phyloP scores from a whole-genome alignment of 2,888 invertebrate genomes.

The Philaethria dido region DNA sequence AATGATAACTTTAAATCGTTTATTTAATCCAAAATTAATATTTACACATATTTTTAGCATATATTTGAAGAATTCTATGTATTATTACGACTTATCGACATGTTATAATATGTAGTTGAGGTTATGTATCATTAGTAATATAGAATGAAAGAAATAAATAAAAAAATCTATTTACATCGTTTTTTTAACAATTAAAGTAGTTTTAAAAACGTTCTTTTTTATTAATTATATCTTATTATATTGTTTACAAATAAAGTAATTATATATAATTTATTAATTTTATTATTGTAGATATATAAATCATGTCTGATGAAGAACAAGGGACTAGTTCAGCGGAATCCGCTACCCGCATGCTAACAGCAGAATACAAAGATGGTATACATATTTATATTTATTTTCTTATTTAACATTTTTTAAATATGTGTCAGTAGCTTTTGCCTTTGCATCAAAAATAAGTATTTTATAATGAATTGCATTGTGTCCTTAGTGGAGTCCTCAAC shows the following conservation, averaged over 20 bases:
- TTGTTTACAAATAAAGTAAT: not conserved
- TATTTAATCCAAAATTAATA: not conserved
- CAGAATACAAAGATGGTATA: slow-evolving; percentile 71
- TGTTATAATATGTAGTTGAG: not conserved
- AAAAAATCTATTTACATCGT: too few relatives aligned
- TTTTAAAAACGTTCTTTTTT: not conserved
- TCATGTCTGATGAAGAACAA: slow-evolving; percentile 61
- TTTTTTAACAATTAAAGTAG: too few relatives aligned
- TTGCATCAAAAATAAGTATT: too few relatives aligned
- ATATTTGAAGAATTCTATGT: not conserved
- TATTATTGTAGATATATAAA: slow-evolving; percentile 37
- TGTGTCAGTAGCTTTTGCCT: too few relatives aligned
- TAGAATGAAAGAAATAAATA: too few relatives aligned
- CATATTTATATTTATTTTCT: not conserved
- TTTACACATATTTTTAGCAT: not conserved
- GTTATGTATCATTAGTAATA: not conserved
- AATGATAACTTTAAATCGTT: slow-evolving; percentile 1
- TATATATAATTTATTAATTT: not conserved
- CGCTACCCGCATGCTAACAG: slow-evolving; percentile 57
- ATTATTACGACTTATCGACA: not conserved
- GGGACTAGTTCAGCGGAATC: slow-evolving; percentile 45
- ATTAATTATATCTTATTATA: not conserved
- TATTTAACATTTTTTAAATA: not conserved
- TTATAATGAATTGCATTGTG: too few relatives aligned
- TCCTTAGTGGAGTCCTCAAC: too few relatives aligned